Conservation (phyloP, 92 coral and sea anemone species). For the Isaurus tuberculatus region DNA sequence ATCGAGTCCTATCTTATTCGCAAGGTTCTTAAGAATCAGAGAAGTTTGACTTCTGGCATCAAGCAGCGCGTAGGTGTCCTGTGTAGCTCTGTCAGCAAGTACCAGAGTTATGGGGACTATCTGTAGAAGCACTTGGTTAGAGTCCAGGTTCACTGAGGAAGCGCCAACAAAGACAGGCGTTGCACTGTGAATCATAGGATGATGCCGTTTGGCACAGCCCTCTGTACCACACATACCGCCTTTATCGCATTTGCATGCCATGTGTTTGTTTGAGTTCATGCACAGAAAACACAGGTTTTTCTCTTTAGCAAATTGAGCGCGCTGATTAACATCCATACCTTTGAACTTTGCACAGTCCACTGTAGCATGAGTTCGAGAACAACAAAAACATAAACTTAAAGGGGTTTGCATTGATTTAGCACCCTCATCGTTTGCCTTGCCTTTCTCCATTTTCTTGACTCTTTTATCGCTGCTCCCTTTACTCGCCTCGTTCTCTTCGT, state of each 20-base stretch:
- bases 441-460: neutral
- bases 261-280: constrained; percentile 47
- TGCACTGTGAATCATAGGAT: neutral
- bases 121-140: neutral
- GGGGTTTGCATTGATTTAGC: neutral
- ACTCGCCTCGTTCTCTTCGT: neutral
- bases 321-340: constrained; percentile 64
- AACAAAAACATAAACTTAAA: neutral
- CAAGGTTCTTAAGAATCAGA: constrained; percentile 50
- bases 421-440: neutral
- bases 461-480: neutral
- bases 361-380: constrained; percentile 46
- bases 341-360: constrained; percentile 62
- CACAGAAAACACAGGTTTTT: constrained; percentile 52
- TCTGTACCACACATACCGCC: neutral
- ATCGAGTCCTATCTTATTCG: constrained; percentile 41
- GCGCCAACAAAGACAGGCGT: neutral
- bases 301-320: constrained; percentile 68
- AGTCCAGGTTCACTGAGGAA: neutral
- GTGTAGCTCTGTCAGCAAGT: constrained; percentile 24
- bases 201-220: neutral
- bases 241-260: constrained; percentile 33
- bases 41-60: constrained; percentile 65
- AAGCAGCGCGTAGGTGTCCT: neutral
- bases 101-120: neutral